Percentiles rank a stretch among this genome's conserved stretches.
These are phyloP conservation scores for Drosophila novamexicana DNA, from an alignment of 1,140 invertebrate species.

Conservation along the genomic window DNA sequence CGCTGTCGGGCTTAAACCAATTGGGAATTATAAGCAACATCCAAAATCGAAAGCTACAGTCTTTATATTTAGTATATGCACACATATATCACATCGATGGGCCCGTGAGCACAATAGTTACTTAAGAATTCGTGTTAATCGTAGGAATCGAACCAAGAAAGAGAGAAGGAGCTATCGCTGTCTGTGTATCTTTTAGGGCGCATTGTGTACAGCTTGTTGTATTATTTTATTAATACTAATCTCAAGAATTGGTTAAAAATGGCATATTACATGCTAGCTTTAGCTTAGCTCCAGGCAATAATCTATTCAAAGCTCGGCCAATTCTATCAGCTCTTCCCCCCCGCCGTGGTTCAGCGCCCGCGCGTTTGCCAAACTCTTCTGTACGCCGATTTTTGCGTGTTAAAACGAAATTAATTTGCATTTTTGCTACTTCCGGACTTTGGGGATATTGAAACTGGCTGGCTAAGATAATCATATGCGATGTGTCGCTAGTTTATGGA, in stretches of 20 bases:
- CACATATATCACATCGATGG: no score
- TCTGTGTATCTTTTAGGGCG: no score
- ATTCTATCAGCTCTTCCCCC: neutral
- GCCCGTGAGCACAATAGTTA: no score
- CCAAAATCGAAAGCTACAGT: no score
- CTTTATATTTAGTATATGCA: no score
- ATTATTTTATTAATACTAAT: neutral
- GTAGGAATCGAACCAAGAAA: no score
- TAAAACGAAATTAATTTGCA: slow-evolving; percentile 32
- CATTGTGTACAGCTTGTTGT: no score
- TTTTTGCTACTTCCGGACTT: slow-evolving; percentile 31
- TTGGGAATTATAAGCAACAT: no score
- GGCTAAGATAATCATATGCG: neutral
- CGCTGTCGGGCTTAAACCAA: no score
- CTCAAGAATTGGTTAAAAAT: neutral
- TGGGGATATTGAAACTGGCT: neutral
- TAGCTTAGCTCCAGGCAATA: neutral
- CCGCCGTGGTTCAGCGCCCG: neutral
- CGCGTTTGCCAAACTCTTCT: neutral
- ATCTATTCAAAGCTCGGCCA: neutral
- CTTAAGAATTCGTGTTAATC: no score
- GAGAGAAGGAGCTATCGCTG: no score
- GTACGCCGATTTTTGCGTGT: slow-evolving; percentile 12
- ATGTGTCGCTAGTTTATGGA: neutral
- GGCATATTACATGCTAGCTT: neutral